Percentiles rank a stretch among this genome's conserved stretches.
Conservation (phyloP, 2,113 vertebrate species). For the Aramus guarauna region DNA sequence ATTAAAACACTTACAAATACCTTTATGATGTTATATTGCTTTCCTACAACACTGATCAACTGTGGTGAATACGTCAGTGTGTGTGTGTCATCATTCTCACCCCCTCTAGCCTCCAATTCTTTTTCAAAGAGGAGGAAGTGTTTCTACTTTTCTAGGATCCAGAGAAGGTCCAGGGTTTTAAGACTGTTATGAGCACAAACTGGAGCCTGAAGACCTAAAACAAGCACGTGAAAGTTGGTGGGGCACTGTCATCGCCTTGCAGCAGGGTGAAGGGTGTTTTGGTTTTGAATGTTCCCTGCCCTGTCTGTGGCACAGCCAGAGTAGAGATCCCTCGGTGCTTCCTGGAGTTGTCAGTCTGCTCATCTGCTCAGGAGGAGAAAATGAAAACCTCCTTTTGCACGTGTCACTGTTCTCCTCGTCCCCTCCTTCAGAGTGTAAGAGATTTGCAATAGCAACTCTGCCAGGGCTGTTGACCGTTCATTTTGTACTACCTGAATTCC, state of each 20-base stretch:
- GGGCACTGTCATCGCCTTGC: neutral
- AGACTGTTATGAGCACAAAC: neutral
- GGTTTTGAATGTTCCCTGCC: neutral
- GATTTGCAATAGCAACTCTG: neutral
- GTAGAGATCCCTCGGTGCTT: accelerated
- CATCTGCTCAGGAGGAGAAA: neutral
- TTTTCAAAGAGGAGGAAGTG: neutral
- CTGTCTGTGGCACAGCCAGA: neutral
- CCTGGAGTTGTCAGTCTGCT: neutral
- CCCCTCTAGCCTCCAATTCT: neutral
- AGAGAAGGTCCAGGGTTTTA: neutral
- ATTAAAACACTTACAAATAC: constrained; percentile 28
- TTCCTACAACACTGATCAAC: neutral
- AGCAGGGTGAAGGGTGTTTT: neutral
- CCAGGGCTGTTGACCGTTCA: neutral
- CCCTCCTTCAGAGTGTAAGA: neutral
- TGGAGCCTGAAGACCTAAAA: neutral
- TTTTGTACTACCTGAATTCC: neutral
- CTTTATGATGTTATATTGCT: neutral
- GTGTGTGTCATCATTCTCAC: neutral
- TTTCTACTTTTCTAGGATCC: neutral
- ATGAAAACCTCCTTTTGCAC: neutral
- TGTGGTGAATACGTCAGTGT: neutral
- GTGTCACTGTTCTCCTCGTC: accelerated
- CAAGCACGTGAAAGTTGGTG: neutral